phyloP scores from a whole-genome alignment of 2,888 invertebrate species.

The Suillia variegata region DNA sequence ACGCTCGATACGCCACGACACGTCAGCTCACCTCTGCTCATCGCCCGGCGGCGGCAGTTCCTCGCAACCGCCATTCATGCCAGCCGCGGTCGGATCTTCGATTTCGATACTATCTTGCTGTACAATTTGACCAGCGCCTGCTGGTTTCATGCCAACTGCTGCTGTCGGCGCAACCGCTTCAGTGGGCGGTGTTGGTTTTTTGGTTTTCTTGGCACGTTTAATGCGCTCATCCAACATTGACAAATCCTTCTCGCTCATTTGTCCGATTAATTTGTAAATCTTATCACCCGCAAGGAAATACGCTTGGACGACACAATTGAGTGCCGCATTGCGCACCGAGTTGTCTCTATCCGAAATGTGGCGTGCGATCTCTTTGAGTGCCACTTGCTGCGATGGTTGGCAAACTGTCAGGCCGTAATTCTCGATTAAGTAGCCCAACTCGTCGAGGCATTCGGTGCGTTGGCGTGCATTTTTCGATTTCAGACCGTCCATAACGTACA shows the following conservation, averaged over 20 bases:
- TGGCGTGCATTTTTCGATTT: constrained; percentile 97
- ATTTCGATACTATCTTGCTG: constrained; percentile 60
- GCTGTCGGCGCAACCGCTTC: constrained; percentile 58
- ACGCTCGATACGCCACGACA: constrained; percentile 14
- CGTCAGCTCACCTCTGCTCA: constrained; percentile 40
- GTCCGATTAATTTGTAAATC: constrained; percentile 87
- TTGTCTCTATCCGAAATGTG: constrained; percentile 97
- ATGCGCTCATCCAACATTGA: constrained; percentile 95
- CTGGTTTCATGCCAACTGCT: constrained; percentile 57
- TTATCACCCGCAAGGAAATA: constrained; percentile 89
- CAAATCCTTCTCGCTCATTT: constrained; percentile 92
- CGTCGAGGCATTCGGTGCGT: constrained; percentile 94
- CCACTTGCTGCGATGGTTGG: constrained; percentile 77
- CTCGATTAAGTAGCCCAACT: constrained; percentile 85
- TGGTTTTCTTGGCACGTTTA: constrained; percentile 80
- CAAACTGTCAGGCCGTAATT: constrained; percentile 84
- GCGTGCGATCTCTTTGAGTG: constrained; percentile 84
- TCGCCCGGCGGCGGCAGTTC: constrained; percentile 56
- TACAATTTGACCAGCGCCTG: constrained; percentile 38
- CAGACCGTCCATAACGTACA: constrained; percentile 90
- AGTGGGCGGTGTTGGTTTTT: constrained; percentile 58
- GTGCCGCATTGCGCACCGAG: constrained; percentile 91
- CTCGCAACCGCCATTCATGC: constrained; percentile 50
- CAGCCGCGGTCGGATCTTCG: constrained; percentile 58
- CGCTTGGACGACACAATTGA: constrained; percentile 90